Evolutionary conservation across 2,113 vertebrate genomes (phyloP).

Genomic region (Hippocampus barbouri): DNA sequence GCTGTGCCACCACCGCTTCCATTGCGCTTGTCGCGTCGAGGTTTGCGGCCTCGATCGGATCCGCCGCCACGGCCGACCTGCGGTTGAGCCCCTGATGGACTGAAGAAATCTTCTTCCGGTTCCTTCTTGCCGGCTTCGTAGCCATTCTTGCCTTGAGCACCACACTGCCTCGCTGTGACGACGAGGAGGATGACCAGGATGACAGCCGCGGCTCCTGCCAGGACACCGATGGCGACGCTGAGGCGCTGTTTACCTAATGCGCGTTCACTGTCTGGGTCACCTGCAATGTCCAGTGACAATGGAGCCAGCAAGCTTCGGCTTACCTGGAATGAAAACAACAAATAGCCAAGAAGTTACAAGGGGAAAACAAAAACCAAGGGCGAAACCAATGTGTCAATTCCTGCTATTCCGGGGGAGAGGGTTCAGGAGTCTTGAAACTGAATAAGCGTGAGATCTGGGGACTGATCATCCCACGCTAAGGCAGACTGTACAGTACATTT

Average conservation of each 20-base stretch:
- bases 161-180: slow-evolving; percentile 88
- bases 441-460: no score
- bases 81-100: slow-evolving; percentile 77
- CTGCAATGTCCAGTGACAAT: slow-evolving; percentile 89
- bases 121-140: slow-evolving; percentile 95
- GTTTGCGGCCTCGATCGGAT: slow-evolving; percentile 69
- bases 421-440: neutral
- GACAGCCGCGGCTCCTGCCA: slow-evolving; percentile 88
- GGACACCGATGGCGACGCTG: slow-evolving; percentile 87
- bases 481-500: no score
- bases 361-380: neutral
- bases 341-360: slow-evolving; percentile 2
- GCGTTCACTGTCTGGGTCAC: slow-evolving; percentile 87
- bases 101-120: slow-evolving; percentile 91
- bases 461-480: no score
- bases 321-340: slow-evolving; percentile 69
- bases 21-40: slow-evolving; percentile 64
- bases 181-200: slow-evolving; percentile 91
- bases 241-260: slow-evolving; percentile 86
- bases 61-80: slow-evolving; percentile 51
- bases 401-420: neutral
- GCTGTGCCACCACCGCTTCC: slow-evolving; percentile 34
- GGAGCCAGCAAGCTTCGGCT: slow-evolving; percentile 86
- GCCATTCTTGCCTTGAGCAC: slow-evolving; percentile 85
- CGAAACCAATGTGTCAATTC: slow-evolving; percentile 17